Percentiles rank a stretch among this genome's conserved stretches.
phyloP scores from a whole-genome alignment of 2,797 vertebrate genomes.

The Pogonophryne albipinna region DNA sequence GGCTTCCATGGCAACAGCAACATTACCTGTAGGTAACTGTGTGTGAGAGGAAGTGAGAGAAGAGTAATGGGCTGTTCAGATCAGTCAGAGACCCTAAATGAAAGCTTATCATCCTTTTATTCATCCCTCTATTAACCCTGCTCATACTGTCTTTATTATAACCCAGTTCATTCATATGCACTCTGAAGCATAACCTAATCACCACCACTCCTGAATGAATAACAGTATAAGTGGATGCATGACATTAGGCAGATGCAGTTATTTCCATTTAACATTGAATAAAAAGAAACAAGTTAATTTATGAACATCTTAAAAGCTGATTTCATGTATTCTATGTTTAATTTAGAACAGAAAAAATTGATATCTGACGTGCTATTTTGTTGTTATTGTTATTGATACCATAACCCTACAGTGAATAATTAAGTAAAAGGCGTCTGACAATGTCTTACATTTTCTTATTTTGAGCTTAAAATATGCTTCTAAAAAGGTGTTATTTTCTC shows the following conservation, averaged over 20 bases:
- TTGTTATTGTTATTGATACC: conserved; percentile 5
- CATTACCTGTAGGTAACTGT: conserved; percentile 65
- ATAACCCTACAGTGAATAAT: neutral
- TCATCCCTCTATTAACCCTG: conserved; percentile 1
- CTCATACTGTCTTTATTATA: conserved; percentile 1
- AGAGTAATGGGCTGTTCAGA: conserved; percentile 58
- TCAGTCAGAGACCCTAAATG: conserved; percentile 29
- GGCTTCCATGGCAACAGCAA: conserved; percentile 79
- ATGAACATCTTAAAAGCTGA: neutral
- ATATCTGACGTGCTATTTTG: neutral
- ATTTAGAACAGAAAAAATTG: neutral
- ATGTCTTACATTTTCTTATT: neutral
- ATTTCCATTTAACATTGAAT: neutral
- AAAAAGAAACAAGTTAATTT: neutral
- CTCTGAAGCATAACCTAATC: neutral
- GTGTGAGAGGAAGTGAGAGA: neutral
- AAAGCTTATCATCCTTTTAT: conserved; percentile 10
- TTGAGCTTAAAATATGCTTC: neutral
- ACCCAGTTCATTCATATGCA: neutral
- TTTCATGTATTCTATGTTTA: neutral
- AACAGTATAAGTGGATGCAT: conserved; percentile 6
- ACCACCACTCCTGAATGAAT: neutral
- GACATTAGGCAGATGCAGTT: conserved; percentile 8
- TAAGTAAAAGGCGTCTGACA: neutral
- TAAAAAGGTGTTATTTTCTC: neutral